These are phyloP conservation scores for Ceramica pisi DNA, from an alignment of 2,888 invertebrate species.

Conservation along the genomic window DNA sequence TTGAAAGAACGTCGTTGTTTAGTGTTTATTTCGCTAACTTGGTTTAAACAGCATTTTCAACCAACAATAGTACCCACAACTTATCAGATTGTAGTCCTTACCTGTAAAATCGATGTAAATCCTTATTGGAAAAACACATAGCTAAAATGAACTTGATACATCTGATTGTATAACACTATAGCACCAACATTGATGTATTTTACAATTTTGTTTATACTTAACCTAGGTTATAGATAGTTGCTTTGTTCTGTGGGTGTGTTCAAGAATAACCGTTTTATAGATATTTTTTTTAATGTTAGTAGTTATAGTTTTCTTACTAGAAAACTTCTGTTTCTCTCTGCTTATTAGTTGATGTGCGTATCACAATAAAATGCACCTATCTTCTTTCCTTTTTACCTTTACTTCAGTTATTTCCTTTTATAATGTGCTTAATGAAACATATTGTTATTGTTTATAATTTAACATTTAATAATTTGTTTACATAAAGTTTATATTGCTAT, in stretches of 20 bases:
- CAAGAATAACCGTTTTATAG: neutral
- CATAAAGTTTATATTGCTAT: neutral
- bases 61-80: slow-evolving; percentile 16
- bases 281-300: neutral
- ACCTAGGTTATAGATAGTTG: slow-evolving; percentile 8
- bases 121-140: slow-evolving; percentile 9
- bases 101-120: neutral
- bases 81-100: slow-evolving; percentile 6
- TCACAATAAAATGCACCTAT: neutral
- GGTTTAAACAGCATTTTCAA: slow-evolving; percentile 1
- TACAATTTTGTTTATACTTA: slow-evolving; percentile 32
- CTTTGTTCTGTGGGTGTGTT: slow-evolving; percentile 21
- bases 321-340: no score
- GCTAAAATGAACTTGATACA: slow-evolving; percentile 25
- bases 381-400: neutral
- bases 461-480: neutral
- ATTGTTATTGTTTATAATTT: slow-evolving; percentile 9
- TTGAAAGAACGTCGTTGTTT: slow-evolving; percentile 1
- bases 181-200: slow-evolving; percentile 41
- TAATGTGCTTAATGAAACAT: neutral
- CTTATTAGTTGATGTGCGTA: neutral
- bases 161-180: slow-evolving; percentile 35
- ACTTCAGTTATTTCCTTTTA: neutral
- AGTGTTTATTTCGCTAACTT: neutral
- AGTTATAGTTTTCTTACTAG: no score